These are phyloP conservation scores for Hippolais icterina DNA, from an alignment of 2,113 vertebrate species.

Conservation along the genomic window DNA sequence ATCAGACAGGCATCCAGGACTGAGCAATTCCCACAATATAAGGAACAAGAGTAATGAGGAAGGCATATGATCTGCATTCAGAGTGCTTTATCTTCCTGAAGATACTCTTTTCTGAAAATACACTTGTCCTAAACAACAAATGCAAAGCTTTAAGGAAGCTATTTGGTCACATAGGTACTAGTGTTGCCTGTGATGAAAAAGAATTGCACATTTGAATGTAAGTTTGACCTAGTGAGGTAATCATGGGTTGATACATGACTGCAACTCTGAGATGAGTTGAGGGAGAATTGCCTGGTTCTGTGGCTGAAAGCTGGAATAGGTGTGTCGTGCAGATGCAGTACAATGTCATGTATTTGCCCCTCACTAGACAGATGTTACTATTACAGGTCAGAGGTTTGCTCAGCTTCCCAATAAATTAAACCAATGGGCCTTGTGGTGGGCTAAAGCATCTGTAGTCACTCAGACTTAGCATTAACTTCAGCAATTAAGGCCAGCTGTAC, in stretches of 20 bases:
- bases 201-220: neutral
- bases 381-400: neutral
- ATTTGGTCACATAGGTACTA: neutral
- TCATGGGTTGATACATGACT: rapidly evolving
- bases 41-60: neutral
- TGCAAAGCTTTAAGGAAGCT: neutral
- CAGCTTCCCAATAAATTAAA: neutral
- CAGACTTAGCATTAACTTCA: neutral
- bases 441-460: neutral
- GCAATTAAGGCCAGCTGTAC: neutral
- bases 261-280: neutral
- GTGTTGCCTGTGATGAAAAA: neutral
- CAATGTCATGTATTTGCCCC: neutral
- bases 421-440: neutral
- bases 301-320: neutral
- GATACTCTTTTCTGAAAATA: neutral
- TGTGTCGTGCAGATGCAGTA: neutral
- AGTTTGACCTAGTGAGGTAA: neutral
- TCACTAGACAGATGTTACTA: neutral
- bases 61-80: neutral
- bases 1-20: neutral
- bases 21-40: neutral
- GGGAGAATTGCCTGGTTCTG: neutral
- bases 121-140: neutral
- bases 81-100: neutral